These are phyloP conservation scores for Rhineura floridana DNA, from an alignment of 2,113 vertebrate genomes.

Conservation along the genomic window DNA sequence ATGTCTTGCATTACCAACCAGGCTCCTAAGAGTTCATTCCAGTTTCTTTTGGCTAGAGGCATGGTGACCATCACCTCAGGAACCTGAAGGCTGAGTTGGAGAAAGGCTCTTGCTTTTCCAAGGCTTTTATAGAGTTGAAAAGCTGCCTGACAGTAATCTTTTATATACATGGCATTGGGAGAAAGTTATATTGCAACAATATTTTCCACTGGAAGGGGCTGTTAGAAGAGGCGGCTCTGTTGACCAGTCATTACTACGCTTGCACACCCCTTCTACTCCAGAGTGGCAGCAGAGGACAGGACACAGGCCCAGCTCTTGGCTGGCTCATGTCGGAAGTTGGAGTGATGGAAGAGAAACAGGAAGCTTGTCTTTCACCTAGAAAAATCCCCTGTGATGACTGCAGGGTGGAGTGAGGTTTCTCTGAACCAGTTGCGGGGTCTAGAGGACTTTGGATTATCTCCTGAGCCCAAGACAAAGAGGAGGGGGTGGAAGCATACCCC, in stretches of 20 bases:
- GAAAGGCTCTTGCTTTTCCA: background rate
- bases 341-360: background rate
- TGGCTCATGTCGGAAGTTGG: background rate
- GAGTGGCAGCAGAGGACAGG: background rate
- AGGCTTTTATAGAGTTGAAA: conserved; percentile 25
- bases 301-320: background rate
- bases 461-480: background rate
- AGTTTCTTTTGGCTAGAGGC: conserved; percentile 5
- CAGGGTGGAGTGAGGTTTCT: background rate
- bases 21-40: conserved; percentile 25
- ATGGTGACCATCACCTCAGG: background rate
- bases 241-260: background rate
- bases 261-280: background rate
- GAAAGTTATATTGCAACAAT: background rate
- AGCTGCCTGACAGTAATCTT: conserved; percentile 15
- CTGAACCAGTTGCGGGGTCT: background rate
- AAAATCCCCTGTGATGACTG: background rate
- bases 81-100: background rate
- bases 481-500: background rate
- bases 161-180: background rate
- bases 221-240: background rate
- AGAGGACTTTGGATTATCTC: background rate
- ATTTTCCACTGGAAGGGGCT: background rate
- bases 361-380: background rate
- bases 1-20: conserved; percentile 8